Evolutionary conservation across 2,888 invertebrate species (phyloP), one percentile per base, ranked within the genome.

Genomic region (Mesorhabditis spiculigera): DNA sequence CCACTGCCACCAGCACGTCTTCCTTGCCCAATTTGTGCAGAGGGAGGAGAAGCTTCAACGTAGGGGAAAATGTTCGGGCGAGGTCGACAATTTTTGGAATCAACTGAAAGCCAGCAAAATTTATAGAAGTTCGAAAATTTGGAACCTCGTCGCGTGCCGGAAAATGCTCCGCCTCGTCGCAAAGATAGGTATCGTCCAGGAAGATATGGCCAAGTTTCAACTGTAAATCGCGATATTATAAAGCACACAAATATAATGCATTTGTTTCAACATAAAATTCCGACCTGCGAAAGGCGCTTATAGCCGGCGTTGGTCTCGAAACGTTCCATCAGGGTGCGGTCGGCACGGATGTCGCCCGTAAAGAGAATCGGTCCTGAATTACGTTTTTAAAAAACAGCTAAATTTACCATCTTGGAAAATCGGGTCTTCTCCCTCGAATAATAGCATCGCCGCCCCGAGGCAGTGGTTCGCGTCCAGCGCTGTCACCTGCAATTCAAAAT

Each of bases 361-460:
- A 50, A 50, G n/a, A 50, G 58, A 50, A 50, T 50, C n/a, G 58
- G 58, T n/a, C 58, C 58, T 50, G n/a, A 50, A 50, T 13, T 10
- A 50, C 8, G 10, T 13, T n/a, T 13, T 13, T 50, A 13, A 50
- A 13, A n/a, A 50, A 13, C n/a, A 50, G n/a, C 0, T 13, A 50
- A 50, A 50, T 50, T n/a, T 50, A 50, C n/a, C 58, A 50, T n/a
- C 58, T 50, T 50, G 58, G n/a, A 50, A 50, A 50, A 50, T 50
- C 58, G 8, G 10, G n/a, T 50, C 58, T 10, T 50, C n/a, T 50
- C 58, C 58, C n/a, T 50, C n/a, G n/a, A 50, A 50, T 10, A 13
- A 50, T n/a, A 50, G n/a, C 58, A 50, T 50, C 10, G 58, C 58
- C 8, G 58, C 8, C n/a, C 58, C 58, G n/a, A n/a, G 58, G n/a